A percentile compares a stretch with the other conserved stretches of the same genome.
Conservation (phyloP, 2,888 invertebrate genomes). For the Dione juno region DNA sequence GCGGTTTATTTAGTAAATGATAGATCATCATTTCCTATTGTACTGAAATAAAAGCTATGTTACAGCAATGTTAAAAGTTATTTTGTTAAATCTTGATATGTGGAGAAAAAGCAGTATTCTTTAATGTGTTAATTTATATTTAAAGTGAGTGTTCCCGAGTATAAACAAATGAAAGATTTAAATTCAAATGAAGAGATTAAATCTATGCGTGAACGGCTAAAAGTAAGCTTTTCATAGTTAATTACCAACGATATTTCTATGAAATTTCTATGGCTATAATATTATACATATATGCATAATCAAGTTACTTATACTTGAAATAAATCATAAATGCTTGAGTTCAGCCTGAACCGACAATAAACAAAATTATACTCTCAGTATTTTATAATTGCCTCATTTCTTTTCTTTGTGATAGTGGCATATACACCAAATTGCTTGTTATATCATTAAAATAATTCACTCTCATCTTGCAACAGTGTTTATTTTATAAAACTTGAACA, state of each 20-base stretch:
- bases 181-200: constrained; percentile 47
- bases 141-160: constrained; percentile 43
- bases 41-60: constrained; percentile 25
- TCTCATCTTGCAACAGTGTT: not conserved
- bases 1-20: not conserved
- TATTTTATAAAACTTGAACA: constrained; percentile 3
- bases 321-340: constrained; percentile 41
- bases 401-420: constrained; percentile 14
- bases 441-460: constrained; percentile 38
- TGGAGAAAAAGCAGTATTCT: constrained; percentile 31
- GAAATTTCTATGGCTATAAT: not conserved
- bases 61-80: constrained; percentile 1
- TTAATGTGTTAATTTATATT: constrained; percentile 45
- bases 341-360: constrained; percentile 26
- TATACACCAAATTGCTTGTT: constrained; percentile 31
- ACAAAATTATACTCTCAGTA: constrained; percentile 13
- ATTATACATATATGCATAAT: not conserved
- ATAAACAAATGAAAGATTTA: constrained; percentile 46
- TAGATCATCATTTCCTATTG: not conserved
- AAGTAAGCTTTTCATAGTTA: constrained; percentile 32
- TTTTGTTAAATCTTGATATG: constrained; percentile 21
- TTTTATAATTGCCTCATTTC: constrained; percentile 1
- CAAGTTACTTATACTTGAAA: constrained; percentile 39
- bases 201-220: constrained; percentile 41
- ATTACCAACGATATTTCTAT: not conserved